A percentile compares a stretch with the other conserved stretches of the same genome.
Conservation (phyloP, 2,888 invertebrate species). For the Bellardia pandia region DNA sequence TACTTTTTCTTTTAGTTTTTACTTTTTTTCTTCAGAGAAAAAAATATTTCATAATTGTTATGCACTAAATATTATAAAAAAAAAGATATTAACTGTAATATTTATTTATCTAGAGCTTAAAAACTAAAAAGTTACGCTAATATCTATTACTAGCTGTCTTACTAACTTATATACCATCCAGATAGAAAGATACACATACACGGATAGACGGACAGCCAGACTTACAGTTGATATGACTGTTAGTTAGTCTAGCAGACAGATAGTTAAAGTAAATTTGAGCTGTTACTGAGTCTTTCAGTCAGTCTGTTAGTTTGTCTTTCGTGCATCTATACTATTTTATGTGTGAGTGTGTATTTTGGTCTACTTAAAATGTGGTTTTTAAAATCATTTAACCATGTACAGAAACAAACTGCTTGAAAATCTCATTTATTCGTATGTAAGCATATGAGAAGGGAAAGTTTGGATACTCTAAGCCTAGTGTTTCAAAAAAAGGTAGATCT, state of each 20-base stretch:
- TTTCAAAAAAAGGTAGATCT: too few relatives aligned
- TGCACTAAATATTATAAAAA: constrained; percentile 68
- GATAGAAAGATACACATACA: constrained; percentile 47
- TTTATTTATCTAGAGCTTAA: constrained; percentile 68
- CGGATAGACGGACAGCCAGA: constrained; percentile 10
- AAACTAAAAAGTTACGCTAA: constrained; percentile 59
- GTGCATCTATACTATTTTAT: constrained; percentile 26
- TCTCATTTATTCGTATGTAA: neutral
- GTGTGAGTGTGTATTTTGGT: constrained; percentile 8
- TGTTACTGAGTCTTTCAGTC: neutral
- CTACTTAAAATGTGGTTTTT: constrained; percentile 35
- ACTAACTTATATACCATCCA: constrained; percentile 39
- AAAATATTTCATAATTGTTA: constrained; percentile 70
- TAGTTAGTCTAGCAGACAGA: neutral
- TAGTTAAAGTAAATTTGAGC: constrained; percentile 15
- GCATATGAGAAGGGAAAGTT: neutral
- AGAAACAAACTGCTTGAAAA: neutral
- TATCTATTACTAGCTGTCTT: constrained; percentile 50
- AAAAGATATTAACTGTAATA: constrained; percentile 63
- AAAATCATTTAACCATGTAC: constrained; percentile 47
- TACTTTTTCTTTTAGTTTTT: constrained; percentile 61
- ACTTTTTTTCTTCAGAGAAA: constrained; percentile 22
- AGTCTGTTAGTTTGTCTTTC: neutral
- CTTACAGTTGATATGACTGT: neutral
- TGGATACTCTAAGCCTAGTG: neutral